Evolutionary conservation across 2,113 vertebrate genomes (phyloP), one percentile per base, ranked within the genome.

Genomic region (Gobius niger): DNA sequence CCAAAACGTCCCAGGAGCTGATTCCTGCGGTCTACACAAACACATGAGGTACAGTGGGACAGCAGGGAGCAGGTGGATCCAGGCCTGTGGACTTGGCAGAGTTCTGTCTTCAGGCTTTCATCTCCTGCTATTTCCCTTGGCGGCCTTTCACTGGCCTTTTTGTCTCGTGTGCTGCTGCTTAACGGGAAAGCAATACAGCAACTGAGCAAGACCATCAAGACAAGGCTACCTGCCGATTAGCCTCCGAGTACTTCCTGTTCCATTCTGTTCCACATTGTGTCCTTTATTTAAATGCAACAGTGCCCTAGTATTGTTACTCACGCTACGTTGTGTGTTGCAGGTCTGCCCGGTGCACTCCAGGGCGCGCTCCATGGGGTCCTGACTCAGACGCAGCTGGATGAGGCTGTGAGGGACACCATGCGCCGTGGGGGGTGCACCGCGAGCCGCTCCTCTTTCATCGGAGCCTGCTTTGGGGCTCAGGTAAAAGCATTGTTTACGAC

Each of bases 381-480:
- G 83, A 91, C 70, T 0, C 69, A 62, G 62, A 88, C 49, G 50
- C 72, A 64, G 68, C 78, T 91, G 73, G 88, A 88, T 4, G 82
- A 88, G 66, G 90, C 88, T 0, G 86, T 91, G 71, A 84, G 91
- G 65, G 79, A 76, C 82, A 91, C 87, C 76, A 91, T 92, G 87
- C 86, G 88, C 71, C 67, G 88, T 9, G 90, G 91, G 78, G 88
- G 90, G 66, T 91, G 89, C 88, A 89, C 87, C 62, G 66, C 88
- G 71, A 92, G 91, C 73, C 63, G 90, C 51, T 65, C 87, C 76
- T 83, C 90, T 62, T 92, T 92, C 77, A 91, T 92, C 0, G 90
- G 89, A 68, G 91, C 90, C 70, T 92, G 91, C 7, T 85, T 91
- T 19, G 88, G 90, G 44, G 91, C 90, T 41, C 89, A 91, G 89